Conservation (phyloP, 2,888 invertebrate genomes). For the Agrilus biguttatus region DNA sequence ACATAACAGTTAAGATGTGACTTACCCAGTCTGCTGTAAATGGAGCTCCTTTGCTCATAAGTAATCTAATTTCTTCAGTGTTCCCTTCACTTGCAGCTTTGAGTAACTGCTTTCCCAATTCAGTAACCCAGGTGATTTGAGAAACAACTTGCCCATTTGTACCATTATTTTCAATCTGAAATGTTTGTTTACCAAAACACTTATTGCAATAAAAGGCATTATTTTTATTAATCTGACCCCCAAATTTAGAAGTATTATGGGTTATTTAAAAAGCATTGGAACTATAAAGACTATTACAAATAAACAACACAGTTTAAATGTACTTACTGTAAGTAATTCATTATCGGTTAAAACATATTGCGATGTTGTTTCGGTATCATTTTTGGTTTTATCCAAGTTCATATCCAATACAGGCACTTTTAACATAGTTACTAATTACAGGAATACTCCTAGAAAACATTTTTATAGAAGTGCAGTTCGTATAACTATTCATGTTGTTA, state of each 20-base stretch:
- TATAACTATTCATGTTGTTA: neutral
- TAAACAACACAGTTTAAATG: no score
- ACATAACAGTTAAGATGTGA: conserved; percentile 3
- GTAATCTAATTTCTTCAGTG: conserved; percentile 55
- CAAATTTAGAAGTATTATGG: no score
- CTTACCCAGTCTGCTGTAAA: conserved; percentile 86
- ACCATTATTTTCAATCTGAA: conserved; percentile 14
- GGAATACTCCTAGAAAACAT: neutral
- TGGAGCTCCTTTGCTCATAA: conserved; percentile 78
- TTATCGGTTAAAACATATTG: conserved; percentile 6
- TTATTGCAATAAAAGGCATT: no score
- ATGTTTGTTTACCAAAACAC: neutral
- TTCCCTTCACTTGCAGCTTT: conserved; percentile 68
- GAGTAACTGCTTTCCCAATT: conserved; percentile 73
- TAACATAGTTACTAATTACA: neutral
- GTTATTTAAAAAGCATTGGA: no score
- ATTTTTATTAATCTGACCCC: no score
- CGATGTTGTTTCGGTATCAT: conserved; percentile 9
- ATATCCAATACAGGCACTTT: neutral
- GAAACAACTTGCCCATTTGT: conserved; percentile 15
- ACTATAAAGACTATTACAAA: no score
- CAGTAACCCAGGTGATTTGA: conserved; percentile 39
- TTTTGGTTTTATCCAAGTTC: conserved; percentile 20
- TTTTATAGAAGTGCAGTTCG: neutral
- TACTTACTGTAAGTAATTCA: neutral